Evolutionary conservation across 2,888 invertebrate species (phyloP), one percentile per base, ranked within the genome.

Genomic region (Drosophila stalkeri): DNA sequence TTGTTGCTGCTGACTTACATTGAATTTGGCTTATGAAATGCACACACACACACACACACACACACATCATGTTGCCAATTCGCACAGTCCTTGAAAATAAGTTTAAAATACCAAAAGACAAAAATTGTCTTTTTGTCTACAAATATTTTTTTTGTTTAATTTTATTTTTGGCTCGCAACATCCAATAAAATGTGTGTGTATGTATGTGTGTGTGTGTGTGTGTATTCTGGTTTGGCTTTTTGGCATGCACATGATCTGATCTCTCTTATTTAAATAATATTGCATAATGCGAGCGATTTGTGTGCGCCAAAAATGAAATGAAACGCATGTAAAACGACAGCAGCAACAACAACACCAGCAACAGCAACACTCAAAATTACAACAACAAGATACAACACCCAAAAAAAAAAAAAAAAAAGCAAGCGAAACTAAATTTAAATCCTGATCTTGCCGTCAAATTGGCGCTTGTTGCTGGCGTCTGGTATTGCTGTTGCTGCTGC

Each of bases 371-470:
- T 43, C 43, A 41, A 41, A 41, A n/a, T 66, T 73, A 20, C 69
- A 67, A n/a, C 59, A 65, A 63, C 69, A 68, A 39, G 51, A 41
- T 59, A 68, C 49, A 46, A 57, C 76, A 51, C 59, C 60, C 64
- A 20, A 18, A 66, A 66, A 72, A n/a, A n/a, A n/a, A 68, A 35
- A 66, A 66, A 72, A 23, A 23, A 23, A 66, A 35, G 51, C 66
- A 67, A 72, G 64, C 72, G 70, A 76, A 87, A 74, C 83, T 77
- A 81, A 86, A 86, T 77, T 72, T 64, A 84, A 85, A 87, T 85
- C 85, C 87, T 78, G 84, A 81, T 86, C 75, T 81, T 75, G 79
- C 73, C 84, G 86, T 86, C 82, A 77, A 80, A 72, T 75, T 80
- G 85, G 82, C 85, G 82, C 80, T 75, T 64, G 67, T 64, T 75